Evolutionary conservation across 2,888 invertebrate species (phyloP).

Genomic region (Cosmopolites sordidus): DNA sequence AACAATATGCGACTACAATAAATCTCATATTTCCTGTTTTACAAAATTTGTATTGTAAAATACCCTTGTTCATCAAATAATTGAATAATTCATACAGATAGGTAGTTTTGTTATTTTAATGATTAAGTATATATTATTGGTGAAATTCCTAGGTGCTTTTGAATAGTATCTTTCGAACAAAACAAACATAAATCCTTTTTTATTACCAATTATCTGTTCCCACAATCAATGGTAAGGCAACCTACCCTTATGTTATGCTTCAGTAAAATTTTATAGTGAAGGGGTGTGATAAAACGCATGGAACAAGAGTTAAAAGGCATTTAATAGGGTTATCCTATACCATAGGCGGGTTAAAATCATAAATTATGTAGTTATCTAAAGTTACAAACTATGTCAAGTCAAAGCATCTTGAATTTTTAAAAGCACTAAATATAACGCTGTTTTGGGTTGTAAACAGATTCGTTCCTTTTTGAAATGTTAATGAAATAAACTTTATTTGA

Average conservation of each 20-base stretch:
- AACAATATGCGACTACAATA: no score
- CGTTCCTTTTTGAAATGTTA: no score
- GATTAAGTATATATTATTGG: no score
- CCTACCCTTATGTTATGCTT: conserved; percentile 15
- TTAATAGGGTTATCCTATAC: background rate
- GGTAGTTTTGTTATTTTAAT: no score
- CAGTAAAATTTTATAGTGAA: conserved; percentile 14
- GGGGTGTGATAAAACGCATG: conserved; percentile 16
- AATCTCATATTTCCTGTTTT: conserved; percentile 14
- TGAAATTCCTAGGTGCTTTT: no score
- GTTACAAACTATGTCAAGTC: no score
- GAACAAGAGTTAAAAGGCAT: conserved; percentile 13
- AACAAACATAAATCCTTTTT: background rate
- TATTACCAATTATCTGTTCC: conserved; percentile 9
- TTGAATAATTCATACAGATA: conserved; percentile 14
- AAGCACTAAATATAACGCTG: no score
- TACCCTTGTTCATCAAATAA: conserved; percentile 2
- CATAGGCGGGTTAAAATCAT: conserved; percentile 5
- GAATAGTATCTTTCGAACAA: no score
- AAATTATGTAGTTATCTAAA: background rate
- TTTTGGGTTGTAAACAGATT: no score
- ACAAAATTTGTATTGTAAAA: conserved; percentile 13
- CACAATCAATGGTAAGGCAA: conserved; percentile 9
- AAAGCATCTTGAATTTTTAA: no score
- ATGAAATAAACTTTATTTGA: no score